phyloP scores from a whole-genome alignment of 2,797 vertebrate genomes.

The Gobio occitaniae region DNA sequence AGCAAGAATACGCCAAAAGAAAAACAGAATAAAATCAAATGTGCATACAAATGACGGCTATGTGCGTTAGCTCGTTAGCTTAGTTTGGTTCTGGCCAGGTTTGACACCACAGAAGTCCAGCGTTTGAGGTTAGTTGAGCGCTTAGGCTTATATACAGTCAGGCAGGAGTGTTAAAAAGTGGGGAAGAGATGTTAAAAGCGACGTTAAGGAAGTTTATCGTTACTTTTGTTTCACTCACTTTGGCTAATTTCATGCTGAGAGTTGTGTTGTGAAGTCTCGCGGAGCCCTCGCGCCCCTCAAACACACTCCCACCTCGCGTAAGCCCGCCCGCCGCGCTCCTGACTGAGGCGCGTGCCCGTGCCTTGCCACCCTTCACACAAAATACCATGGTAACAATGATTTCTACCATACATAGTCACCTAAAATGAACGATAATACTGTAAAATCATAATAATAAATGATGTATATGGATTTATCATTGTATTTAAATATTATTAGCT shows the following conservation, averaged over 20 bases:
- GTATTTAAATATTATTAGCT: not conserved
- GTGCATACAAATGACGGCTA: constrained; percentile 8
- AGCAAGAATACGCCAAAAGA: not conserved
- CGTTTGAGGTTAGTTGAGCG: constrained; percentile 33
- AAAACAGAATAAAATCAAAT: not conserved
- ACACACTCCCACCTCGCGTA: constrained; percentile 37
- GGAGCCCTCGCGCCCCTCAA: constrained; percentile 38
- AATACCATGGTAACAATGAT: not conserved
- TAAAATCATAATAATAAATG: not conserved
- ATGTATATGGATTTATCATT: not conserved
- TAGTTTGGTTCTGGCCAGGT: not conserved
- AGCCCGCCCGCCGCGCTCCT: constrained; percentile 17
- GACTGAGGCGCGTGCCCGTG: constrained; percentile 16
- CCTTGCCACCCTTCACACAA: not conserved
- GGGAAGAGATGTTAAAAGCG: constrained; percentile 16
- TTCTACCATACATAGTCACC: not conserved
- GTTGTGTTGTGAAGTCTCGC: constrained; percentile 35
- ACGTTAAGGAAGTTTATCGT: constrained; percentile 4
- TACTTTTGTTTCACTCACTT: constrained; percentile 38
- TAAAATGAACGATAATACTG: no score
- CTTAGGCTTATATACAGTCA: not conserved
- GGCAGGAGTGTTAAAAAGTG: not conserved
- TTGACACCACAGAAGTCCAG: not conserved
- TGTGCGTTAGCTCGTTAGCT: constrained; percentile 41
- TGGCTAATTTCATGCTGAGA: constrained; percentile 36